Evolutionary conservation across 2,113 vertebrate species (phyloP).

Genomic region (Muntiacus muntjak): DNA sequence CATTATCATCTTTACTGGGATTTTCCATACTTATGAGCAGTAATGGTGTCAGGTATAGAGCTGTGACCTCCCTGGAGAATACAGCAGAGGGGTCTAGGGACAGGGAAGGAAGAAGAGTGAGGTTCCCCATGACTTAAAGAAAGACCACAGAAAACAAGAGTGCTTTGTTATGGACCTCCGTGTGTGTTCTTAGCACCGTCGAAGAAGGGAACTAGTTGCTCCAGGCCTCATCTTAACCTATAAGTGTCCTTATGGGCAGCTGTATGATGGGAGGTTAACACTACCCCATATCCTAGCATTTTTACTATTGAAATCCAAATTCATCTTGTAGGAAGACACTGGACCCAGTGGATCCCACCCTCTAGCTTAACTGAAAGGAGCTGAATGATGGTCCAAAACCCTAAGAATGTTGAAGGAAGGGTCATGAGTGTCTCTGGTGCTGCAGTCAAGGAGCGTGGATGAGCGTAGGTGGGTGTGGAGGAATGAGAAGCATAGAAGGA

Average conservation of each 20-base stretch:
- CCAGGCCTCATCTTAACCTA: neutral
- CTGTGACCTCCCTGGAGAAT: neutral
- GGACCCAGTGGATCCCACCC: neutral
- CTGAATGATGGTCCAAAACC: neutral
- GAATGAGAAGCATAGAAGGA: neutral
- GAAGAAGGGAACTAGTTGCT: neutral
- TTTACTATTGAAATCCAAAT: constrained; percentile 17
- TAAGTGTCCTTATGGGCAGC: neutral
- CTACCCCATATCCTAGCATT: neutral
- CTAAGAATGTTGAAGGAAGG: neutral
- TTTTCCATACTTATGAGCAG: neutral
- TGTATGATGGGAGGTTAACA: neutral
- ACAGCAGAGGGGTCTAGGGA: neutral
- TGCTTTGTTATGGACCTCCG: neutral
- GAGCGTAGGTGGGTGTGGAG: neutral
- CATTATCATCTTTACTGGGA: neutral
- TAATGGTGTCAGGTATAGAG: neutral
- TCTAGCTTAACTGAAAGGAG: neutral
- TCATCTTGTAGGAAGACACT: neutral
- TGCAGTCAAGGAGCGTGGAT: neutral
- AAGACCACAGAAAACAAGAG: neutral
- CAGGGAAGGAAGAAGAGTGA: neutral
- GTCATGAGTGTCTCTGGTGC: neutral
- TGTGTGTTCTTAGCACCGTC: neutral
- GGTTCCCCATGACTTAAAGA: neutral